phyloP scores from a whole-genome alignment of 2,113 vertebrate genomes.

The Rhabdornis inornatus region DNA sequence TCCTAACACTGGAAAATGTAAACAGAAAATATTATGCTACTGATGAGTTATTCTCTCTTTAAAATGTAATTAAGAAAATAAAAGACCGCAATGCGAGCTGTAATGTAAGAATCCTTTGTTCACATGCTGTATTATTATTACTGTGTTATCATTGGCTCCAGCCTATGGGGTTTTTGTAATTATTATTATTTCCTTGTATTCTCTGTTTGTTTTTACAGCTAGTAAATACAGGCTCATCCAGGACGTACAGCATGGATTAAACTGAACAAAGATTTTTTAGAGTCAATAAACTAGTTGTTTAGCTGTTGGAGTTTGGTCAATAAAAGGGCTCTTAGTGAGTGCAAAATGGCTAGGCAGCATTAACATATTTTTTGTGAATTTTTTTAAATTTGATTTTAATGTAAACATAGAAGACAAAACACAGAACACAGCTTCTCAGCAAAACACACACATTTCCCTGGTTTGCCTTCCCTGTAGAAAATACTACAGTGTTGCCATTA shows the following conservation, averaged over 20 bases:
- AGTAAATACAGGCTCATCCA: slow-evolving; percentile 13
- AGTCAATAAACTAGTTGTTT: slow-evolving; percentile 19
- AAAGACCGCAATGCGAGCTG: not conserved
- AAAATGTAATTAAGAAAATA: not conserved
- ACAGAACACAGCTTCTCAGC: not conserved
- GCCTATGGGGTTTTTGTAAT: not conserved
- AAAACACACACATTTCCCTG: not conserved
- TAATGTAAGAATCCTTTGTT: not conserved
- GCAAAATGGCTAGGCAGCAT: not conserved
- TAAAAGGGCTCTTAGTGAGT: not conserved
- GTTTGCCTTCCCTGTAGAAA: not conserved
- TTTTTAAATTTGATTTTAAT: not conserved
- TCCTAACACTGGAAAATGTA: not conserved
- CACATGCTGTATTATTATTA: not conserved
- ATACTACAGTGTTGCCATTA: not conserved
- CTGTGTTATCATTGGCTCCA: not conserved
- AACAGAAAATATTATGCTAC: slow-evolving; percentile 7
- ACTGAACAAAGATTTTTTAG: slow-evolving; percentile 28
- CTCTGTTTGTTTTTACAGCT: slow-evolving; percentile 37
- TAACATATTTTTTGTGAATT: not conserved
- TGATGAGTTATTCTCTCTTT: not conserved
- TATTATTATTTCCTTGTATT: slow-evolving; percentile 23
- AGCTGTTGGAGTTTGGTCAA: not conserved
- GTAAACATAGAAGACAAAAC: not conserved
- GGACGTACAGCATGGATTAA: not conserved